A percentile compares a stretch with the other conserved stretches of the same genome.
Evolutionary conservation across 2,113 vertebrate species (phyloP).

Genomic region (Helogale parvula): DNA sequence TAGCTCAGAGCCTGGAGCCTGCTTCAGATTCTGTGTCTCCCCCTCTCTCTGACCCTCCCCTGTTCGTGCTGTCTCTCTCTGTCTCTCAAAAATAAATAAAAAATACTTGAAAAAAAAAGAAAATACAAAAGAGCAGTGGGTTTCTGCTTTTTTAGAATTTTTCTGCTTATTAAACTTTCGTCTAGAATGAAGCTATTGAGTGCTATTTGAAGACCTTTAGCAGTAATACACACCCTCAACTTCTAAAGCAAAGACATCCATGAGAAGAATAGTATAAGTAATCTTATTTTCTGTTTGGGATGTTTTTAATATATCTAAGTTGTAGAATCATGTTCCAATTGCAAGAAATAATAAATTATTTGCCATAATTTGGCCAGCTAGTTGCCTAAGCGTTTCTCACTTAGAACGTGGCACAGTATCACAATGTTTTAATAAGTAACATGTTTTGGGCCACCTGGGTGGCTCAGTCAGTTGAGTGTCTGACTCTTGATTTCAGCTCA

Average conservation of each 20-base stretch:
- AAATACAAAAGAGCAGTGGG: neutral
- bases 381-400: neutral
- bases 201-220: neutral
- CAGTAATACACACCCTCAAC: neutral
- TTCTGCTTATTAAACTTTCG: neutral
- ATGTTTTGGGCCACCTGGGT: no score
- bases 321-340: neutral
- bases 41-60: no score
- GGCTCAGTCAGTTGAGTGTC: no score
- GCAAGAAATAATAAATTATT: neutral
- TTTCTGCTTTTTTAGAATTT: neutral
- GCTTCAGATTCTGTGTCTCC: no score
- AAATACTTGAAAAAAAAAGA: neutral
- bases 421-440: neutral
- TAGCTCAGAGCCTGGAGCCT: no score
- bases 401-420: neutral
- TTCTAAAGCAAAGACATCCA: neutral
- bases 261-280: neutral
- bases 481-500: no score
- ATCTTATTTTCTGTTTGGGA: neutral
- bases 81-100: no score
- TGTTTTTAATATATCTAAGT: neutral
- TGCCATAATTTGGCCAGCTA: neutral
- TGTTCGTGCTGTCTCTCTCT: no score
- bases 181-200: neutral